Conservation (phyloP, 2,888 invertebrate species). For the Nomada fucata region DNA sequence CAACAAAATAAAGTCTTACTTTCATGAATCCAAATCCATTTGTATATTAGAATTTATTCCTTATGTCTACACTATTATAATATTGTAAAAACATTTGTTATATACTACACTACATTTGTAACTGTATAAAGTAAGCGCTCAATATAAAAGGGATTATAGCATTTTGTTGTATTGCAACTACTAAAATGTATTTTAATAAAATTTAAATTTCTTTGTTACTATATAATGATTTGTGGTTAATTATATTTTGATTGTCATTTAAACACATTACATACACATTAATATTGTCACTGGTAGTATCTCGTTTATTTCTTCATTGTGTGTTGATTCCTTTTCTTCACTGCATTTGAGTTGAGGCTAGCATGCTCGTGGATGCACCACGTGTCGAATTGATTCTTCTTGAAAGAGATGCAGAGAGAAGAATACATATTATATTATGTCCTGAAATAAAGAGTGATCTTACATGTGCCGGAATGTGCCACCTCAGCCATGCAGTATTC, state of each 20-base stretch:
- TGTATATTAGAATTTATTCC: conserved; percentile 68
- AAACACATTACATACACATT: conserved; percentile 43
- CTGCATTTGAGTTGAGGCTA: no score
- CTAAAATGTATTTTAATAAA: conserved; percentile 67
- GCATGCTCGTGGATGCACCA: no score
- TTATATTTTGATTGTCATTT: conserved; percentile 43
- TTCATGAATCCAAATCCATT: conserved; percentile 65
- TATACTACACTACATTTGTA: conserved; percentile 54
- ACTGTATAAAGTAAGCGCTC: conserved; percentile 60
- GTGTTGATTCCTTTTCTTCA: no score
- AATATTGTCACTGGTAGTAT: no score
- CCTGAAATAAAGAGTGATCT: no score
- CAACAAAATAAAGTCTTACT: conserved; percentile 89
- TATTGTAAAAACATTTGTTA: conserved; percentile 72
- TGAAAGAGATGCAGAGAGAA: no score
- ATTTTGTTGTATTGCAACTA: conserved; percentile 64
- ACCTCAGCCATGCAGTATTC: no score
- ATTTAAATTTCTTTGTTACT: conserved; percentile 52
- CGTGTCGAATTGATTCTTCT: no score
- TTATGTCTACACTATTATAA: conserved; percentile 58
- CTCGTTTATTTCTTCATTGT: no score
- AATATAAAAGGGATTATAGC: conserved; percentile 48
- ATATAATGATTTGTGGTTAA: conserved; percentile 14
- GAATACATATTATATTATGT: no score
- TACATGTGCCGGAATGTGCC: no score